phyloP scores from a whole-genome alignment of 2,888 invertebrate species.

The Pogonocherus hispidulus region DNA sequence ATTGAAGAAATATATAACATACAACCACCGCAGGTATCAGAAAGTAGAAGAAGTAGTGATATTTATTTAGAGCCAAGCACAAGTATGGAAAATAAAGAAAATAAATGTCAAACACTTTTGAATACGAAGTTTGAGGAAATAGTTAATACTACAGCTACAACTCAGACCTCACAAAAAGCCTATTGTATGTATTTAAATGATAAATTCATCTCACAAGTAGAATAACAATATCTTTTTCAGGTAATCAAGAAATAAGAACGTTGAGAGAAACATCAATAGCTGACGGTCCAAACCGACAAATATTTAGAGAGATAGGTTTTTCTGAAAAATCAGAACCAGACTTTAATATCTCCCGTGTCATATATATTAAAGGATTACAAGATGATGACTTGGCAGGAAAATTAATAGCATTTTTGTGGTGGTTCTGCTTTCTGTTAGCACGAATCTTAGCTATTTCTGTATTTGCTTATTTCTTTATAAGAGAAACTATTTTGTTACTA shows the following conservation, averaged over 20 bases:
- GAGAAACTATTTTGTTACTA: constrained; percentile 74
- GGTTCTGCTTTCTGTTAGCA: constrained; percentile 82
- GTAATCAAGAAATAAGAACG: background rate
- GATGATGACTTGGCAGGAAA: constrained; percentile 82
- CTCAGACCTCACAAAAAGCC: background rate
- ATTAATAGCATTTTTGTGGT: constrained; percentile 80
- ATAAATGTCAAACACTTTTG: constrained; percentile 35
- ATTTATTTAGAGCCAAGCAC: constrained; percentile 60
- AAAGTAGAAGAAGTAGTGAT: constrained; percentile 61
- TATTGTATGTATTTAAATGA: background rate
- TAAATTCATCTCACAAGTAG: too few species aligned
- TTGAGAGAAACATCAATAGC: constrained; percentile 53
- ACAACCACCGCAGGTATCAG: constrained; percentile 45
- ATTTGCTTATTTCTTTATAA: constrained; percentile 78
- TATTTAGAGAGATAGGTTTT: constrained; percentile 42
- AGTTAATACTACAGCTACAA: constrained; percentile 25
- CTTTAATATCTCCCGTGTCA: constrained; percentile 67
- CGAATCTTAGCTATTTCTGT: constrained; percentile 79
- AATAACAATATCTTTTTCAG: background rate
- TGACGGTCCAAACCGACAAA: constrained; percentile 48
- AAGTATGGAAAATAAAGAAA: constrained; percentile 21
- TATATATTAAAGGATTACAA: constrained; percentile 74
- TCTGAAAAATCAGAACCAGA: constrained; percentile 51
- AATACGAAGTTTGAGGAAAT: constrained; percentile 44
- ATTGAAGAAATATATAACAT: constrained; percentile 46